phyloP scores from a whole-genome alignment of 2,888 invertebrate species.

The Apodemia mormo region DNA sequence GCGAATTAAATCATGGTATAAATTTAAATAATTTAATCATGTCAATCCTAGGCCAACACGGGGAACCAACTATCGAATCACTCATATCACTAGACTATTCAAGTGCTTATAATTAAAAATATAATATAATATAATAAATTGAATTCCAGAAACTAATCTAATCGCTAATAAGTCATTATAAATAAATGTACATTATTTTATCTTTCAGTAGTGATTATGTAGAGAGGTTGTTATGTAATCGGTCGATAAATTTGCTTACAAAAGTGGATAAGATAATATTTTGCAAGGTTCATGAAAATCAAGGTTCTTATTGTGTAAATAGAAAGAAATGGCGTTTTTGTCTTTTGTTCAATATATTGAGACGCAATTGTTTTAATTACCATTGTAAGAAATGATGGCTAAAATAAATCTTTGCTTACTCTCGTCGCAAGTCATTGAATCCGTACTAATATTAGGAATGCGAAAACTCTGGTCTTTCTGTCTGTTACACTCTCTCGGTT shows the following conservation, averaged over 20 bases:
- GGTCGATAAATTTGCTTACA: not conserved
- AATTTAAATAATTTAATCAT: too few species aligned
- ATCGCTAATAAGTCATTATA: not conserved
- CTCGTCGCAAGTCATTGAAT: too few species aligned
- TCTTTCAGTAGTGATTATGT: not conserved
- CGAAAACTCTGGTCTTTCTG: too few species aligned
- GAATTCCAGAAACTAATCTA: constrained; percentile 4
- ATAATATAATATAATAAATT: not conserved
- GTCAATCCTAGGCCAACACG: too few species aligned
- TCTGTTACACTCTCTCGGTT: too few species aligned
- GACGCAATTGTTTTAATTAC: too few species aligned
- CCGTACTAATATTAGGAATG: too few species aligned
- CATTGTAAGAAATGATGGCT: too few species aligned
- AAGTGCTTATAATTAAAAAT: not conserved
- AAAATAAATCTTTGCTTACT: too few species aligned
- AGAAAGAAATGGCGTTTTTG: too few species aligned
- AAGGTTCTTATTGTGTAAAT: not conserved
- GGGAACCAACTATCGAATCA: not conserved
- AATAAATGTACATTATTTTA: not conserved
- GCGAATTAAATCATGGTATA: too few species aligned
- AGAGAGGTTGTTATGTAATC: not conserved
- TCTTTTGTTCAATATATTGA: too few species aligned
- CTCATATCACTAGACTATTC: not conserved
- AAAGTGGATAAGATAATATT: not conserved
- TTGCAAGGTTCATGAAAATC: not conserved